Base-by-base conservation (phyloP, 2,797 vertebrate genomes). In the Amniataba percoides region DNA sequence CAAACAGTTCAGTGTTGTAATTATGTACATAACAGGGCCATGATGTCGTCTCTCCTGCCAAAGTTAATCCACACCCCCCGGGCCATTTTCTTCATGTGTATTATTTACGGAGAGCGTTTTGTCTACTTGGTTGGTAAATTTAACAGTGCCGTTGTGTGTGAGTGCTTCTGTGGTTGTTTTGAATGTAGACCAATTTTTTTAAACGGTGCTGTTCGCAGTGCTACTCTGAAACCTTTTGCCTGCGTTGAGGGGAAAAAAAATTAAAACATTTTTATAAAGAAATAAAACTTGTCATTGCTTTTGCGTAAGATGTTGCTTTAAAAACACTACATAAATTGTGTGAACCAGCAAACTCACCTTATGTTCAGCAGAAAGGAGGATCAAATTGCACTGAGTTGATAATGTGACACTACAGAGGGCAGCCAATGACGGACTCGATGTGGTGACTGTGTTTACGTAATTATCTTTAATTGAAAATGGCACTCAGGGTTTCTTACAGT, bases 11-110 rank as follows among this genome's bases (percentile, higher is more conserved):
- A 51, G 42, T 62, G 40, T 84, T 90, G 83, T 89, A 89, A 88
- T 85, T 88, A 88, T 93, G 90, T 93, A 92, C 58, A 91, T 82
- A 91, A 82, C 61, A 60, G 52, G 45, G 57, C 71, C 78, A 65
- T 51, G 42, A 68, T 64, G 52, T 64, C 0, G 13, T 77, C 25
- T 64, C 25, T 25, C 72, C 80, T 81, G 80, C 77, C 73, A 79
- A 77, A 79, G 45, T 36, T 62, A 68, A 67, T 40, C 65, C 67
- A 49, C 67, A 49, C 49, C 82, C 56, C 74, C 25, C 27, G 2
- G 4, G 48, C 64, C 13, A 8, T 14, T 36, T 62, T 55, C 59
- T 67, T 48, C 48, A 27, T 56, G 23, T 73, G 58, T 74, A 49
- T 72, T 57, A 78, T 74, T 78, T 74, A 39, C 36, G 63, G 46